Conservation (phyloP, 92 coral and sea anemone genomes). For the Bergia sp. region DNA sequence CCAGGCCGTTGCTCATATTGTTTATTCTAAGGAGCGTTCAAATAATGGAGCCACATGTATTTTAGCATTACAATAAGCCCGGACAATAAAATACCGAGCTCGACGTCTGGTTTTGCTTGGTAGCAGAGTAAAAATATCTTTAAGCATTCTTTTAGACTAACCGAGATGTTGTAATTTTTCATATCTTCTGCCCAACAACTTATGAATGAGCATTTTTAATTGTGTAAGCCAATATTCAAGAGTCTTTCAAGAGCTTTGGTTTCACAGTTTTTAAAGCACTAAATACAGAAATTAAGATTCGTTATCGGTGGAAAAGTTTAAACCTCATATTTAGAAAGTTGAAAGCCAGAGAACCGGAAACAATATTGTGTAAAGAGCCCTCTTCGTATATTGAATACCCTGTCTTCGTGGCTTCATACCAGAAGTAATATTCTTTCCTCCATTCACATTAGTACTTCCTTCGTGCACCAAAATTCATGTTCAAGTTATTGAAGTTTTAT, state of each 20-base stretch:
- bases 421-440: not conserved
- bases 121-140: conserved; percentile 57
- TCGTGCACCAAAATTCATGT: not conserved
- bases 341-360: not conserved
- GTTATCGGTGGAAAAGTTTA: not conserved
- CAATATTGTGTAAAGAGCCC: not conserved
- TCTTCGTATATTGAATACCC: not conserved
- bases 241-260: not conserved
- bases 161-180: conserved; percentile 5
- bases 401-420: not conserved
- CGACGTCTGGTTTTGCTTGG: conserved; percentile 70
- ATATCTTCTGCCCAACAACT: not conserved
- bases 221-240: not conserved
- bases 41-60: conserved; percentile 43
- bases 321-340: not conserved
- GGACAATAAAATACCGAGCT: conserved; percentile 59
- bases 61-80: conserved; percentile 57
- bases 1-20: conserved; percentile 31
- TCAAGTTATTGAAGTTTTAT: too few species aligned
- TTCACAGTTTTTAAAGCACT: not conserved
- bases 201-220: not conserved
- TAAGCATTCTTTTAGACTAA: conserved; percentile 14
- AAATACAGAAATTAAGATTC: not conserved
- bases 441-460: not conserved
- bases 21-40: not conserved